Evolutionary conservation across 2,113 vertebrate genomes (phyloP).

Genomic region (Synchiropus splendidus): DNA sequence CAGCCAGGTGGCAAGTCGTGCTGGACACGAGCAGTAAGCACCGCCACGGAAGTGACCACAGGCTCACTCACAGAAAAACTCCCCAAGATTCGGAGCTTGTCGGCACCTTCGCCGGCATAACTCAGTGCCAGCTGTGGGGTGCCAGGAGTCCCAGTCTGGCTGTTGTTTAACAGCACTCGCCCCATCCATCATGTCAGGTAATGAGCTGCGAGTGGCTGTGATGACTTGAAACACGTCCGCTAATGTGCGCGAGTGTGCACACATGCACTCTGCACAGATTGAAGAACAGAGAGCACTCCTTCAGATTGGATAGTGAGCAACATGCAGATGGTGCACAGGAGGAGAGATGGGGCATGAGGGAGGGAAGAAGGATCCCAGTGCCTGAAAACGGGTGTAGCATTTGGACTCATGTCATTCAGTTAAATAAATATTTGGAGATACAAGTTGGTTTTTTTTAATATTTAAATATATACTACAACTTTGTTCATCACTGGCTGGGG

Average conservation of each 20-base stretch:
- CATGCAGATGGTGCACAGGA: slow-evolving; percentile 58
- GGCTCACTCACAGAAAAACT: slow-evolving; percentile 24
- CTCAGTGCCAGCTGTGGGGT: slow-evolving; percentile 54
- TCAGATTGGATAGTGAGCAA: slow-evolving; percentile 37
- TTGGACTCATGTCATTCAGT: too few species aligned
- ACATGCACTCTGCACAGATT: slow-evolving; percentile 14
- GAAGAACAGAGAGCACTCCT: too few species aligned
- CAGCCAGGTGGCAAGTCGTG: slow-evolving; percentile 58
- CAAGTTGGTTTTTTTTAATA: too few species aligned
- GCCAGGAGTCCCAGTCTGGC: slow-evolving; percentile 48
- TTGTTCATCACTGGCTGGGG: too few species aligned
- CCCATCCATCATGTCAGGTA: slow-evolving; percentile 68
- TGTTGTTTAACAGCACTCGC: slow-evolving; percentile 56
- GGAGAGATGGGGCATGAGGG: slow-evolving; percentile 29
- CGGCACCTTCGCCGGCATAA: slow-evolving; percentile 20
- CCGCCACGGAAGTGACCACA: slow-evolving; percentile 37
- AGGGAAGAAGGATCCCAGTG: slow-evolving; percentile 13
- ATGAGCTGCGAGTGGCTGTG: slow-evolving; percentile 65
- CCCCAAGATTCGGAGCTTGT: too few species aligned
- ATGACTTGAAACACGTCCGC: too few species aligned
- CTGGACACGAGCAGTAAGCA: slow-evolving; percentile 40
- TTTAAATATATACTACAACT: too few species aligned
- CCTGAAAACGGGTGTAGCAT: too few species aligned
- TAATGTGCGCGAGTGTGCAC: slow-evolving; percentile 6
- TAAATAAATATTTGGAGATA: too few species aligned